A percentile compares a stretch with the other conserved stretches of the same genome.
phyloP scores from a whole-genome alignment of 2,888 invertebrate species.

The Hyles lineata region DNA sequence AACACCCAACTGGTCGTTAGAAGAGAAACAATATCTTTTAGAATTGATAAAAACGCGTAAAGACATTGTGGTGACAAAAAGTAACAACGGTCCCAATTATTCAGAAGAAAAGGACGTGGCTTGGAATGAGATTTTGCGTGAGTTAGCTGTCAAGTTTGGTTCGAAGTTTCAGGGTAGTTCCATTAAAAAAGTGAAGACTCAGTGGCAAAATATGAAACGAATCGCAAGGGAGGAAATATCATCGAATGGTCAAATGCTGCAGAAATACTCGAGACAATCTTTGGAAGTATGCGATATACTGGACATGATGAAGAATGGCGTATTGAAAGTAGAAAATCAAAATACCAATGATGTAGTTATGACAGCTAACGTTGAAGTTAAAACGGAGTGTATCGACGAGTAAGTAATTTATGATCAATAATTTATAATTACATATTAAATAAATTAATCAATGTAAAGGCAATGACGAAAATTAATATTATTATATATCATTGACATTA shows the following conservation, averaged over 20 bases:
- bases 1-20: slow-evolving; percentile 78
- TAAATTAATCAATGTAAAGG: not conserved
- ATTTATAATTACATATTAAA: slow-evolving; percentile 12
- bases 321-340: slow-evolving; percentile 58
- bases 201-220: slow-evolving; percentile 83
- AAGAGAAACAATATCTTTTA: slow-evolving; percentile 77
- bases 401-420: slow-evolving; percentile 53
- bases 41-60: slow-evolving; percentile 76
- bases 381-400: slow-evolving; percentile 78
- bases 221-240: slow-evolving; percentile 77
- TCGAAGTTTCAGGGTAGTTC: slow-evolving; percentile 72
- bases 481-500: too few relatives aligned
- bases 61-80: slow-evolving; percentile 72
- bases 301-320: slow-evolving; percentile 69
- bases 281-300: slow-evolving; percentile 73
- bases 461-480: too few relatives aligned
- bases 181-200: slow-evolving; percentile 79
- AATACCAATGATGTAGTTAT: slow-evolving; percentile 61
- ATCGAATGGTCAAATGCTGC: slow-evolving; percentile 58
- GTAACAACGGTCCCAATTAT: slow-evolving; percentile 74
- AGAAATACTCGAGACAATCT: slow-evolving; percentile 68
- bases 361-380: slow-evolving; percentile 70
- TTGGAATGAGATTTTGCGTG: slow-evolving; percentile 75
- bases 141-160: slow-evolving; percentile 68
- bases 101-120: slow-evolving; percentile 78